Conservation (phyloP, 1,140 invertebrate genomes). For the Panulirus ornatus region DNA sequence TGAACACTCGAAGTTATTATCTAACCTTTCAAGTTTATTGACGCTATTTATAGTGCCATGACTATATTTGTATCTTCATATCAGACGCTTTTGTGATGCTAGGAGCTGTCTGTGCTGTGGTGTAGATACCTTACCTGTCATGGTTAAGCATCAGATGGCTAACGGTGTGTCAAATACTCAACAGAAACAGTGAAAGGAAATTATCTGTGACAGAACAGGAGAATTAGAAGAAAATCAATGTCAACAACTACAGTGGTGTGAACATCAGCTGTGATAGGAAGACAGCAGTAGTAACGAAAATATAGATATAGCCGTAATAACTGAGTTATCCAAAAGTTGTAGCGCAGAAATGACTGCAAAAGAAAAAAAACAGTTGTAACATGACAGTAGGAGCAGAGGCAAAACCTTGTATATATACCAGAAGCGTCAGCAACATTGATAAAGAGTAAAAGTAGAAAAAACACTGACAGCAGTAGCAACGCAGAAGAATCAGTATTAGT, state of each 20-base stretch:
- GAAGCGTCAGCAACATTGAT: not conserved
- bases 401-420: not conserved
- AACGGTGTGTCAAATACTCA: conserved; percentile 65
- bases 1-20: no score
- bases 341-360: no score
- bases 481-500: not conserved
- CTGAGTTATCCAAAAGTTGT: no score
- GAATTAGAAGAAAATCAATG: not conserved
- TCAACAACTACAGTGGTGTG: not conserved
- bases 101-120: no score
- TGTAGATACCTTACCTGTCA: no score
- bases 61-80: no score
- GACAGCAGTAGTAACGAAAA: not conserved
- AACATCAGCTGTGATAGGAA: not conserved
- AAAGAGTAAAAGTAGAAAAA: not conserved
- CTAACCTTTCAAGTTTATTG: no score
- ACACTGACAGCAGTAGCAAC: not conserved
- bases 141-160: no score
- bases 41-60: no score
- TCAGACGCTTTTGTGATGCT: no score
- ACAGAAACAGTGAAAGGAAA: conserved; percentile 16
- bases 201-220: not conserved
- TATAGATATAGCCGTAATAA: no score
- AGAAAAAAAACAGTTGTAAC: not conserved
- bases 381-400: not conserved